Evolutionary conservation across 2,797 vertebrate genomes (phyloP), one percentile per base, ranked within the genome.

Genomic region (Thalassophryne amazonica): DNA sequence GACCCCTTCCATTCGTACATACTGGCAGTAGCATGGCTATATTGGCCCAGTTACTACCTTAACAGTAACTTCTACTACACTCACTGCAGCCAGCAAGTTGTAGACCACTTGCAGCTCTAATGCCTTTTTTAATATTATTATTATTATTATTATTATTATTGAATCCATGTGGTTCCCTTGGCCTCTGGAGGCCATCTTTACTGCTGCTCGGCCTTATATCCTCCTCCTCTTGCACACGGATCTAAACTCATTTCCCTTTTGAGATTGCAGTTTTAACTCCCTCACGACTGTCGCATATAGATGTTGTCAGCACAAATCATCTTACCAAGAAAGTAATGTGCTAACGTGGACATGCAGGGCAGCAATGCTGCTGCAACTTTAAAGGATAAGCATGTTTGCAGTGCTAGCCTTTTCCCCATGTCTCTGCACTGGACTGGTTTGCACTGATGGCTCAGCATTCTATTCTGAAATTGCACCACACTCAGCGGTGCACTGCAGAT

Each of bases 391-490:
- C 76, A 55, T 31, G 49, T 73, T 73, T 29, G 43, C 76, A 75
- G 74, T 72, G 69, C 73, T 60, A 68, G 73, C 54, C 63, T 73
- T 60, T 52, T 56, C 37, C 52, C 49, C 41, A 69, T 67, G 73
- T 76, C 80, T 73, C 86, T 81, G 86, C 81, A 88, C 79, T 80
- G 73, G 76, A 78, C 78, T 82, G 56, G 59, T 76, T 83, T 35
- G 48, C 82, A 80, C 75, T 84, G 84, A 83, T 86, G 80, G 81
- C 83, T 88, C 83, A 84, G 84, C 84, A 83, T 85, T 82, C 81
- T 86, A 73, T 80, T 85, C 76, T 83, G 73, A 83, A 75, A 83
- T 80, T 86, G 81, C 83, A 79, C 58, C 81, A 75, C 81, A 43
- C 70, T 75, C 74, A 62, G 58, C 78, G 81, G 76, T 86, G 86